Evolutionary conservation across 1,140 invertebrate species (phyloP).

Genomic region (Drosophila paulistorum): DNA sequence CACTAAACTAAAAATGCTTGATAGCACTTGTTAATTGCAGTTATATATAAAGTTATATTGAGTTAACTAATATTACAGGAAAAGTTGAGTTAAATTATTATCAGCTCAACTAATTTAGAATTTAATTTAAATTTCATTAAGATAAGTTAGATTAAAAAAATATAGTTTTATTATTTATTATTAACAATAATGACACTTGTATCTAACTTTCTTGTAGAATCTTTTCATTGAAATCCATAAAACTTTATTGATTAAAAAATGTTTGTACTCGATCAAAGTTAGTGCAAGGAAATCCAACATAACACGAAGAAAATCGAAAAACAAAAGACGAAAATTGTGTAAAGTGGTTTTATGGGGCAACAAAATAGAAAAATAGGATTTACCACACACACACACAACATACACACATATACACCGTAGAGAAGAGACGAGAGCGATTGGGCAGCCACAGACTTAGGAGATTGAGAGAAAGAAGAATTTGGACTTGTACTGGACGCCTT

Average conservation of each 20-base stretch:
- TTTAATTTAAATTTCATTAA: too few species aligned
- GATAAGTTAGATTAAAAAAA: too few species aligned
- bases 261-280: neutral
- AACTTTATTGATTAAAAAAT: neutral
- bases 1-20: too few species aligned
- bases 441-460: slow-evolving; percentile 25
- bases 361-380: slow-evolving; percentile 81
- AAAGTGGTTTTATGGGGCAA: slow-evolving; percentile 81
- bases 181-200: too few species aligned
- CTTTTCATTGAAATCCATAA: neutral
- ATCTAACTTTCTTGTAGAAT: too few species aligned
- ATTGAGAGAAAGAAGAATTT: slow-evolving; percentile 34
- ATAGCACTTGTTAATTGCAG: too few species aligned
- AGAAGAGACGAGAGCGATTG: neutral
- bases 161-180: too few species aligned
- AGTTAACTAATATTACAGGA: too few species aligned
- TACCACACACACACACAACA: slow-evolving; percentile 61
- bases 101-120: too few species aligned
- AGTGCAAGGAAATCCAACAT: slow-evolving; percentile 31
- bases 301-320: slow-evolving; percentile 73
- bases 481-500: slow-evolving; percentile 60
- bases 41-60: too few species aligned
- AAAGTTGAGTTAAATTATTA: too few species aligned
- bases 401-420: neutral
- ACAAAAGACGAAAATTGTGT: slow-evolving; percentile 82